A percentile compares a stretch with the other conserved stretches of the same genome.
phyloP scores from a whole-genome alignment of 2,797 vertebrate species.

The Pseudocheirus occidentalis region DNA sequence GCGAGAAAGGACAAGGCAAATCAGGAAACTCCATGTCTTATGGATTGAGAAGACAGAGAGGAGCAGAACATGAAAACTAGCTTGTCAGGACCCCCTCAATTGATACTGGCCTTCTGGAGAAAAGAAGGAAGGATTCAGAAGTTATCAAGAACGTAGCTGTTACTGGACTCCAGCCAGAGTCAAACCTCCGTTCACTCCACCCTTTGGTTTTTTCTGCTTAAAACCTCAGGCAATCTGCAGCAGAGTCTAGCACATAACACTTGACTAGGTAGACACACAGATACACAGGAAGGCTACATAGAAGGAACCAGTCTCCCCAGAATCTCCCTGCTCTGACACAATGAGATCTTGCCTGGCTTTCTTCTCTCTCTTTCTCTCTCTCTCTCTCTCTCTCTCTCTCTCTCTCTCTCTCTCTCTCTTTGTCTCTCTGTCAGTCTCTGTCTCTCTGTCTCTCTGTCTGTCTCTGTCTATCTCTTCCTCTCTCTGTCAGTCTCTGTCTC shows the following conservation, averaged over 20 bases:
- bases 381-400: too few species aligned
- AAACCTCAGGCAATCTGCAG: background rate
- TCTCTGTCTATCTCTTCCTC: background rate
- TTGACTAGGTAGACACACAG: background rate
- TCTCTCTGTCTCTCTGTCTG: too few species aligned
- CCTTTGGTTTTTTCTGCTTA: background rate
- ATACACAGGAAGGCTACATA: background rate
- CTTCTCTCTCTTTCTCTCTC: too few species aligned
- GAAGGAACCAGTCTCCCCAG: background rate
- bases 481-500: background rate
- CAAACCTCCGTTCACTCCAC: background rate
- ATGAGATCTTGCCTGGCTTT: background rate
- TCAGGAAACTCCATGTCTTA: background rate
- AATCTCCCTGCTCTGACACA: background rate
- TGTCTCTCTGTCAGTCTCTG: background rate
- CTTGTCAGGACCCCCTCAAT: background rate
- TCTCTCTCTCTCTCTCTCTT: too few species aligned
- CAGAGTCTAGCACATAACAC: background rate
- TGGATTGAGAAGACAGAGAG: background rate
- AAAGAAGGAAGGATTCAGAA: background rate
- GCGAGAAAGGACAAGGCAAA: background rate
- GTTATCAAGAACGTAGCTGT: background rate
- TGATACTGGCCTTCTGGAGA: background rate
- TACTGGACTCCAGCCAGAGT: background rate
- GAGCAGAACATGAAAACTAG: background rate